Evolutionary conservation across 2,797 vertebrate genomes (phyloP).

Genomic region (Melanotaenia trifasciata): DNA sequence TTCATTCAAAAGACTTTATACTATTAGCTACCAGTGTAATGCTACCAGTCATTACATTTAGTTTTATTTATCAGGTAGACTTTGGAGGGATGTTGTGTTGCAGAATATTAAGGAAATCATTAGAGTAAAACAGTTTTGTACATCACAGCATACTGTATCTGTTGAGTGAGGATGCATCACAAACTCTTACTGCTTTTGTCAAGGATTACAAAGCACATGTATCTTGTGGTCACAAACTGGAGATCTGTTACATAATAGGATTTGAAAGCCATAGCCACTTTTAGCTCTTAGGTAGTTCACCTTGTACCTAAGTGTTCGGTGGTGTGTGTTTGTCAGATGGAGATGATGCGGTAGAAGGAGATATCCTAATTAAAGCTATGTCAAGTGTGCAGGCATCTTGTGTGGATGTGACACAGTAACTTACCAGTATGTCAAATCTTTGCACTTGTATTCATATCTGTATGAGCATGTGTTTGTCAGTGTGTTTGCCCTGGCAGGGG

Average conservation of each 20-base stretch:
- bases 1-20: conserved; percentile 5
- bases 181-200: conserved; percentile 60
- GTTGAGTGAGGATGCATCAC: conserved; percentile 44
- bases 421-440: conserved; percentile 13
- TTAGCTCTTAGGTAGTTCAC: conserved; percentile 60
- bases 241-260: conserved; percentile 71
- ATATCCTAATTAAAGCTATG: conserved; percentile 5
- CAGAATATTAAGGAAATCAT: conserved; percentile 33
- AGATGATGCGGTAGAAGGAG: conserved; percentile 5
- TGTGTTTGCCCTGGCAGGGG: conserved; percentile 50
- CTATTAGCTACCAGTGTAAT: conserved; percentile 16
- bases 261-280: conserved; percentile 70
- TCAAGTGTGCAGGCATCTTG: conserved; percentile 38
- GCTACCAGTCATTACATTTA: conserved; percentile 21
- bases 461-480: conserved; percentile 22
- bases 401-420: conserved; percentile 21
- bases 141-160: conserved; percentile 43
- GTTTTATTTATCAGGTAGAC: conserved; percentile 32
- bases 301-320: conserved; percentile 41
- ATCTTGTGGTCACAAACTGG: conserved; percentile 57
- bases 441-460: conserved; percentile 22
- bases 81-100: conserved; percentile 21
- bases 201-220: conserved; percentile 66
- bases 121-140: conserved; percentile 32
- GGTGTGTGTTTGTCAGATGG: conserved; percentile 21